phyloP scores from a whole-genome alignment of 2,113 vertebrate species.

The Zosterops borbonicus region DNA sequence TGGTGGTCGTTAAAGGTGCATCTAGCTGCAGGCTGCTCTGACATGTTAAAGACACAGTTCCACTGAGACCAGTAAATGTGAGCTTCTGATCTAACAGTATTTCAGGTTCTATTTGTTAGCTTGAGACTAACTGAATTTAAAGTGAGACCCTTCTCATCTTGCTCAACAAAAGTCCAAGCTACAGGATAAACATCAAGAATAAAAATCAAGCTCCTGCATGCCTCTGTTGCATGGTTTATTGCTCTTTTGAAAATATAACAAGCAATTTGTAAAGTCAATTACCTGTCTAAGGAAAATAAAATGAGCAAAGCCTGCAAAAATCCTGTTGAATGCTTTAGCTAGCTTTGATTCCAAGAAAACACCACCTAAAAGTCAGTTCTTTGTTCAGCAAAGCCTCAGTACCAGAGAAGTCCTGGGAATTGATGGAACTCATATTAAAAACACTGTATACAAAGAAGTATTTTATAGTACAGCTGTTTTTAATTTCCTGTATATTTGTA shows the following conservation, averaged over 20 bases:
- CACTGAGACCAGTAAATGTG: not conserved
- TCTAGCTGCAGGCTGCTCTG: not conserved
- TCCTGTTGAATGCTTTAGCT: not conserved
- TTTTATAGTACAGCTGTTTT: slow-evolving; percentile 30
- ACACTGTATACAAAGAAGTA: not conserved
- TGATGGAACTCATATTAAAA: not conserved
- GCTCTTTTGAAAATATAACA: not conserved
- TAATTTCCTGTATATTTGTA: slow-evolving; percentile 44
- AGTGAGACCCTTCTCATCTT: not conserved
- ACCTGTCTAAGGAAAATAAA: not conserved
- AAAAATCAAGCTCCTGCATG: not conserved
- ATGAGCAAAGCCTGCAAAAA: not conserved
- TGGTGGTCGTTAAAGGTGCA: not conserved
- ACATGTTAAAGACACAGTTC: not conserved
- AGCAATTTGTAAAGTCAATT: not conserved
- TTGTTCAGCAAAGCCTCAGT: not conserved
- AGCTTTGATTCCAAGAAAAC: not conserved
- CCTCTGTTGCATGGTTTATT: not conserved
- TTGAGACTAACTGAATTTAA: not conserved
- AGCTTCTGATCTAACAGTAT: not conserved
- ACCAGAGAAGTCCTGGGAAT: not conserved
- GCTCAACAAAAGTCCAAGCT: not conserved
- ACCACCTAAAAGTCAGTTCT: not conserved
- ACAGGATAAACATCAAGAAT: not conserved
- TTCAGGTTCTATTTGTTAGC: not conserved